Evolutionary conservation across 2,113 vertebrate species (phyloP).

Genomic region (Cavia aperea): DNA sequence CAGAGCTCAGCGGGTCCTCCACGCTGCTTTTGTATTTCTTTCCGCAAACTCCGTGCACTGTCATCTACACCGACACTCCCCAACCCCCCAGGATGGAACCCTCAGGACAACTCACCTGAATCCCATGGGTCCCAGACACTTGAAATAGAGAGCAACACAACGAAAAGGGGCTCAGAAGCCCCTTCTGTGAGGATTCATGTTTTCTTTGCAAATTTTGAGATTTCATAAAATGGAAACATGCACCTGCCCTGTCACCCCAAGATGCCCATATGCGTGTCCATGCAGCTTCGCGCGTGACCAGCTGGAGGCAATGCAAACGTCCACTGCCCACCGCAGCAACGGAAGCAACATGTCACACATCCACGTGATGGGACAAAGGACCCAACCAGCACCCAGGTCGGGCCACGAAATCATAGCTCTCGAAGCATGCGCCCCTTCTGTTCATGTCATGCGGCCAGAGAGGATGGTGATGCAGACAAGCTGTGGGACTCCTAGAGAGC

Average conservation of each 20-base stretch:
- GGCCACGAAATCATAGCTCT: background rate
- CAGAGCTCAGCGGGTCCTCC: background rate
- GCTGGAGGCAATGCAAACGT: rapidly evolving
- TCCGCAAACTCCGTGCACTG: background rate
- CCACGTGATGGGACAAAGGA: background rate
- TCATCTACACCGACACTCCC: rapidly evolving
- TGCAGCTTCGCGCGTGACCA: too few species aligned
- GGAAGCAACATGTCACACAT: rapidly evolving
- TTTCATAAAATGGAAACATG: background rate
- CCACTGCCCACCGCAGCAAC: rapidly evolving
- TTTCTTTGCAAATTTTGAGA: background rate
- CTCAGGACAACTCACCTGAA: too few species aligned
- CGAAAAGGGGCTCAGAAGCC: background rate
- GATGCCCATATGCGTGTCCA: background rate
- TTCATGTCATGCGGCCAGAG: background rate
- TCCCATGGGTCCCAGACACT: rapidly evolving
- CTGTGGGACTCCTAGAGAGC: too few species aligned
- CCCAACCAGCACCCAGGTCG: rapidly evolving
- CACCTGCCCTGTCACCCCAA: background rate
- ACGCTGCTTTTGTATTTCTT: background rate
- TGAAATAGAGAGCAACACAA: background rate
- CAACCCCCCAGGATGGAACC: background rate
- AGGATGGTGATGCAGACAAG: background rate
- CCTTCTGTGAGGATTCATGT: background rate
- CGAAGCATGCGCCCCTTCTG: rapidly evolving